Conservation (phyloP, 2,797 vertebrate species). For the Hafferia zeledoni region DNA sequence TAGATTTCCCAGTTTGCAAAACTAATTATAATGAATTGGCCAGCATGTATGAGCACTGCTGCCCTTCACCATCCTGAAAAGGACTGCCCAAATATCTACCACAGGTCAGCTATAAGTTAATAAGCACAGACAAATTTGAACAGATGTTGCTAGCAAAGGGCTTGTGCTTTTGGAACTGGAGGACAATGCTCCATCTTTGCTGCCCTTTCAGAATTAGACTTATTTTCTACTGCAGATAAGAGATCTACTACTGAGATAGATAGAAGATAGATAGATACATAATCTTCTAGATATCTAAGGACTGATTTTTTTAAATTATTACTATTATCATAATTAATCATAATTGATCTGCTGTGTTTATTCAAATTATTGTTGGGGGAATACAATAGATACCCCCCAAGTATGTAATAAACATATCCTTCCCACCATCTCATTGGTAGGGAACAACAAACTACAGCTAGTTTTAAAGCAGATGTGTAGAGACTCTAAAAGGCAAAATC, state of each 20-base stretch:
- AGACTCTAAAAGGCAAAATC: background rate
- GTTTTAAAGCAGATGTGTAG: background rate
- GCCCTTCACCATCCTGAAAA: background rate
- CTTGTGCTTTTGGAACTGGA: background rate
- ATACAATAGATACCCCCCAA: background rate
- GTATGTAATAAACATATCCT: background rate
- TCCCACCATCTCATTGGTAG: background rate
- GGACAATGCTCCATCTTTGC: background rate
- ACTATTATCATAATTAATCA: background rate
- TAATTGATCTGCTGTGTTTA: background rate
- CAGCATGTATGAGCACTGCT: background rate
- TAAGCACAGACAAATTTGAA: background rate
- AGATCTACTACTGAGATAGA: background rate
- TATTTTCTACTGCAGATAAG: background rate
- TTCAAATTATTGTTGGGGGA: background rate
- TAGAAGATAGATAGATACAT: background rate
- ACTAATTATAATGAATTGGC: constrained; percentile 23
- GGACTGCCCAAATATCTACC: background rate
- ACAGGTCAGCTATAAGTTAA: background rate
- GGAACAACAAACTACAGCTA: background rate
- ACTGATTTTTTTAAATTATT: background rate
- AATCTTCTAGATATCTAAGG: background rate
- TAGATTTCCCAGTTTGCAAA: constrained; percentile 38
- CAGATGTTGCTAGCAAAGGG: background rate
- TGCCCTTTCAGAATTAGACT: background rate